phyloP scores from a whole-genome alignment of 2,797 vertebrate genomes.

The Cuniculus paca region DNA sequence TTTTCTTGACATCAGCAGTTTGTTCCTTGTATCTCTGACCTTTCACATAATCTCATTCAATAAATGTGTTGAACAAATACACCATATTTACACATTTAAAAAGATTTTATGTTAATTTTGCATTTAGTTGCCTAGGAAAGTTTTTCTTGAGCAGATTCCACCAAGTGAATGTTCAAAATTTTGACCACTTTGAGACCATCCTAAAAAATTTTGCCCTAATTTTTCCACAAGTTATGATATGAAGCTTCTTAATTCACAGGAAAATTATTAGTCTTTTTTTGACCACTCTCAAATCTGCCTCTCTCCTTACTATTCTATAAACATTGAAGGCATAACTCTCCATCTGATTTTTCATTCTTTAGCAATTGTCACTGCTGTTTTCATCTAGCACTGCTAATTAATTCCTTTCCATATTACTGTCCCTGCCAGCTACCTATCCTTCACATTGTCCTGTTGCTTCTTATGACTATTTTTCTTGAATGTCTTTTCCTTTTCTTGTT shows the following conservation, averaged over 20 bases:
- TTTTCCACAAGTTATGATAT: neutral
- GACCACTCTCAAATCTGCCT: neutral
- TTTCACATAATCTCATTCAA: neutral
- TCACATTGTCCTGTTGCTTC: neutral
- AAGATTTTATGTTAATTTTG: neutral
- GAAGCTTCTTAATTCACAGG: neutral
- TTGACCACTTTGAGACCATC: neutral
- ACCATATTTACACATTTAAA: neutral
- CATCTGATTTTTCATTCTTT: neutral
- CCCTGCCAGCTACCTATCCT: neutral
- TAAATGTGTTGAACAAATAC: neutral
- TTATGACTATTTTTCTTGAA: neutral
- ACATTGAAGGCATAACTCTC: neutral
- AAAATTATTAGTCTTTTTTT: neutral
- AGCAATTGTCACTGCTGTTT: neutral
- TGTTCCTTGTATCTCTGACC: neutral
- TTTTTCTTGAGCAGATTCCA: neutral
- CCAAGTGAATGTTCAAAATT: neutral
- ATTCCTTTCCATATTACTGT: neutral
- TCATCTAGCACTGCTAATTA: neutral
- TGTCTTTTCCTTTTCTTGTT: neutral
- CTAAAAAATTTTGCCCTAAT: neutral
- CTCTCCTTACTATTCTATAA: neutral
- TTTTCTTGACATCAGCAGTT: neutral
- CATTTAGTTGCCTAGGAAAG: neutral